phyloP scores from a whole-genome alignment of 1,140 invertebrate genomes.

The Bombus breviceps region DNA sequence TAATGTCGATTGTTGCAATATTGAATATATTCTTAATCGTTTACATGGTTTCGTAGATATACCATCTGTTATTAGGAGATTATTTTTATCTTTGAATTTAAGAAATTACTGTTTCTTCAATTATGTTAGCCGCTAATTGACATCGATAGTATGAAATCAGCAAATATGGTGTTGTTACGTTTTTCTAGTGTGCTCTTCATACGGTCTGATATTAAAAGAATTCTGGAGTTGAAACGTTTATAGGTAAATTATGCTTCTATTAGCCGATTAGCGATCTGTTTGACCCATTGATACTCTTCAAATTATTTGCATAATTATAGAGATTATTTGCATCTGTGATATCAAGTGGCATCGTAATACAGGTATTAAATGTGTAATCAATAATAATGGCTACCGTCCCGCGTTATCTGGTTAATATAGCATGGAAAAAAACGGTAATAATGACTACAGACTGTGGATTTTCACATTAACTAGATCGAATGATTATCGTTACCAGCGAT shows the following conservation, averaged over 20 bases:
- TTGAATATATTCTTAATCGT: too few relatives aligned
- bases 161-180: too few relatives aligned
- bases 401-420: slow-evolving; percentile 14
- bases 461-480: slow-evolving; percentile 1
- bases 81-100: too few relatives aligned
- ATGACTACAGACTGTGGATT: neutral
- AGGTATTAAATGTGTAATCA: slow-evolving; percentile 18
- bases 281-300: neutral
- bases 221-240: too few relatives aligned
- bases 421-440: slow-evolving; percentile 6
- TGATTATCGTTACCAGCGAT: neutral
- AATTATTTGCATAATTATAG: neutral
- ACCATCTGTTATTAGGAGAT: too few relatives aligned
- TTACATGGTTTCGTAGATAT: too few relatives aligned
- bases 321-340: neutral
- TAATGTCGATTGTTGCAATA: too few relatives aligned
- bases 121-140: too few relatives aligned
- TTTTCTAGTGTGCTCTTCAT: too few relatives aligned
- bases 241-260: neutral
- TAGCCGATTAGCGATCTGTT: neutral
- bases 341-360: slow-evolving; percentile 10
- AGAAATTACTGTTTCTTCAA: too few relatives aligned
- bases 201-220: too few relatives aligned
- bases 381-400: slow-evolving; percentile 1
- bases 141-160: too few relatives aligned